Evolutionary conservation across 2,888 invertebrate species (phyloP).

Genomic region (Polydrusus cervinus): DNA sequence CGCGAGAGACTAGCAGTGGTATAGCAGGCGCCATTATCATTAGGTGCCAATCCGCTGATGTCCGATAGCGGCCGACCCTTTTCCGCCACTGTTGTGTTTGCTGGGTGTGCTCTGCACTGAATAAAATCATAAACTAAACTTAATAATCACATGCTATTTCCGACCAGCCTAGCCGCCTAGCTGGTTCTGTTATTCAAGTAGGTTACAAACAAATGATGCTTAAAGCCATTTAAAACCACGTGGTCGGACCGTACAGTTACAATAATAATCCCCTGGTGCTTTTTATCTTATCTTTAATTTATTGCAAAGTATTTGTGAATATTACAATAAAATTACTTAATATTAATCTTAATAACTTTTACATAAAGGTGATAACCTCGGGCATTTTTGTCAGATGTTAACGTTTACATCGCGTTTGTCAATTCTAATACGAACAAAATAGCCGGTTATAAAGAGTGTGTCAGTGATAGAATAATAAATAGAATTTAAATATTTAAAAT

Average conservation of each 20-base stretch:
- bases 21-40: too few species aligned
- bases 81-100: too few species aligned
- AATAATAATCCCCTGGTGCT: slow-evolving; percentile 8
- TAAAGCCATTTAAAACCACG: slow-evolving; percentile 4
- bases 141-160: neutral
- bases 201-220: slow-evolving; percentile 1
- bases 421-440: neutral
- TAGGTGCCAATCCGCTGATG: too few species aligned
- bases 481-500: too few species aligned
- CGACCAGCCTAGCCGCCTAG: neutral
- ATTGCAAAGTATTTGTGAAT: slow-evolving; percentile 30
- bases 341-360: slow-evolving; percentile 2
- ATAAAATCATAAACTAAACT: neutral
- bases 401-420: neutral
- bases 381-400: neutral
- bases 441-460: too few species aligned
- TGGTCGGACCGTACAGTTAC: neutral
- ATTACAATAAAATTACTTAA: slow-evolving; percentile 19
- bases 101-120: neutral
- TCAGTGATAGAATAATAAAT: too few species aligned
- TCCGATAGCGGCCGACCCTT: too few species aligned
- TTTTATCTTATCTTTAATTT: slow-evolving; percentile 26
- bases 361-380: slow-evolving; percentile 30
- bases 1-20: too few species aligned
- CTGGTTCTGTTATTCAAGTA: slow-evolving; percentile 4